Evolutionary conservation across 1,140 invertebrate species (phyloP).

Genomic region (Tribolium madens): DNA sequence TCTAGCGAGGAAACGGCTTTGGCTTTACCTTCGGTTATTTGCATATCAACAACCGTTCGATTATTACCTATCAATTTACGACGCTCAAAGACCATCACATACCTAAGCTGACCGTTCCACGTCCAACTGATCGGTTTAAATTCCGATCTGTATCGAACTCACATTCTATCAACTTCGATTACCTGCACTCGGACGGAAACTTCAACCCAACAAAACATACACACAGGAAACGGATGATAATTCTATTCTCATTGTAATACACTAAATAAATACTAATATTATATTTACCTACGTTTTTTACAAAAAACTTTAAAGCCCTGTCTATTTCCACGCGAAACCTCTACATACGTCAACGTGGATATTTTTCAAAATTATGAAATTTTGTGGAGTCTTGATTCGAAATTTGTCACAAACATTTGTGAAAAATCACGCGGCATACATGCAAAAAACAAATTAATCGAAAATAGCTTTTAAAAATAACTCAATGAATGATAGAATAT

Average conservation of each 20-base stretch:
- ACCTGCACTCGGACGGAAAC: not conserved
- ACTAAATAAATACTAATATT: not conserved
- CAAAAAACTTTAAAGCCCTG: not conserved
- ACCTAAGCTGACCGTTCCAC: slow-evolving; percentile 27
- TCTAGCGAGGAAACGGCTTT: slow-evolving; percentile 55
- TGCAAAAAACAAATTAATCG: no score
- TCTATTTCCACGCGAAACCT: no score
- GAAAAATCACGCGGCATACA: no score
- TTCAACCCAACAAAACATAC: not conserved
- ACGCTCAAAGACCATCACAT: slow-evolving; percentile 21
- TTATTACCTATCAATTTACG: slow-evolving; percentile 32
- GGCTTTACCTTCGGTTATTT: slow-evolving; percentile 47
- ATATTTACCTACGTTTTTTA: not conserved
- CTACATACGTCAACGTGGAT: no score
- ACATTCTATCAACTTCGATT: slow-evolving; percentile 1
- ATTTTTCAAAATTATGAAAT: no score
- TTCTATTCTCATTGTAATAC: not conserved
- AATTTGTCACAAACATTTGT: no score
- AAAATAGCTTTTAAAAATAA: no score
- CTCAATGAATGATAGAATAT: no score
- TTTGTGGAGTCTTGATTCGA: no score
- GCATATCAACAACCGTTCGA: slow-evolving; percentile 46
- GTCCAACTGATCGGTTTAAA: slow-evolving; percentile 23
- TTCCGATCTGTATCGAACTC: slow-evolving; percentile 20
- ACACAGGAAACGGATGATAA: not conserved